A percentile compares a stretch with the other conserved stretches of the same genome.
These are phyloP conservation scores for Tethea ocularis DNA, from an alignment of 2,888 invertebrate species.

Conservation along the genomic window DNA sequence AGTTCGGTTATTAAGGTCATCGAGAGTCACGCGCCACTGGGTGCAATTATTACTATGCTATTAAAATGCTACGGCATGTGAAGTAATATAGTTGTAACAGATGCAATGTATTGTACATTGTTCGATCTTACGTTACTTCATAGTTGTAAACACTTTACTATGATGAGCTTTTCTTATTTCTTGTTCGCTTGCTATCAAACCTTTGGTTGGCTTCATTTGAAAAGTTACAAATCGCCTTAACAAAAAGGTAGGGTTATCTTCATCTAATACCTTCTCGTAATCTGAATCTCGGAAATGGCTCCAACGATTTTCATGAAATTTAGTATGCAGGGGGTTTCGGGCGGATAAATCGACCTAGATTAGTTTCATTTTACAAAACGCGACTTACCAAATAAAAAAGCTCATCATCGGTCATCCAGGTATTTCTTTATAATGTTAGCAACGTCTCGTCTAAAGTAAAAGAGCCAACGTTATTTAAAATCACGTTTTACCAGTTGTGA, in stretches of 20 bases:
- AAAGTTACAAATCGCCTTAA: no score
- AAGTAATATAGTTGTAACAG: conserved; percentile 44
- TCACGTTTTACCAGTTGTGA: not conserved
- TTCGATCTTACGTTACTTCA: conserved; percentile 5
- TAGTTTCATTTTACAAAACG: no score
- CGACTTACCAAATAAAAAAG: no score
- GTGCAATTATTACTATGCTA: conserved; percentile 50
- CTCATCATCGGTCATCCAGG: no score
- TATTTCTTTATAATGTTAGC: not conserved
- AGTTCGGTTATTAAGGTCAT: conserved; percentile 57
- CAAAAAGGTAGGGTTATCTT: no score
- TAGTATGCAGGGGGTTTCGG: no score
- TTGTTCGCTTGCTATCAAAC: not conserved
- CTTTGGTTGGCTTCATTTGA: not conserved
- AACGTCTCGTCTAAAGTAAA: not conserved
- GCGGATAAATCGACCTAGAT: no score
- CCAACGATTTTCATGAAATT: no score
- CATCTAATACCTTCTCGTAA: no score
- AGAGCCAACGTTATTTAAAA: not conserved
- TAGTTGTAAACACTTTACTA: not conserved
- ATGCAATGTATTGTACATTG: conserved; percentile 13
- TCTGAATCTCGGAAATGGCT: no score
- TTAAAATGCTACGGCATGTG: conserved; percentile 34
- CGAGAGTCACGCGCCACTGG: conserved; percentile 54
- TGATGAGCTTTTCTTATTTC: not conserved